A percentile compares a stretch with the other conserved stretches of the same genome.
Conservation (phyloP, 2,113 vertebrate species). For the Canis aureus region DNA sequence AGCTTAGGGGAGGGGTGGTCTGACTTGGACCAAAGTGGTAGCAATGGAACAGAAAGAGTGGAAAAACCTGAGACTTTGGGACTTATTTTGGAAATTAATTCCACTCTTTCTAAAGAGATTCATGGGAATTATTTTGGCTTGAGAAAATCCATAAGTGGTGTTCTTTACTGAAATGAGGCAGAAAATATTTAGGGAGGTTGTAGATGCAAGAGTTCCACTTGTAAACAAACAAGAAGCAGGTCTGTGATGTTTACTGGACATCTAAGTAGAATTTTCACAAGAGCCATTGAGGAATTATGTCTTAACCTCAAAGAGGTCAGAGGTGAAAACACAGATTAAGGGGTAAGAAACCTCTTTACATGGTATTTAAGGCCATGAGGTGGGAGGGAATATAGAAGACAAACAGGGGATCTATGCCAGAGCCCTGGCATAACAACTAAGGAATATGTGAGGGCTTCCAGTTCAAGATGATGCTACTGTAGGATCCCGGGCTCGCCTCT, state of each 20-base stretch:
- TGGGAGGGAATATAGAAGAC: background rate
- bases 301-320: background rate
- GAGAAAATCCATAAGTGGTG: background rate
- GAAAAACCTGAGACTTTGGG: background rate
- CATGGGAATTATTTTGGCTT: background rate
- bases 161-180: background rate
- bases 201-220: background rate
- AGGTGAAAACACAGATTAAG: background rate
- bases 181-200: background rate
- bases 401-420: background rate
- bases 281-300: background rate
- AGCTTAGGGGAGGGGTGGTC: background rate
- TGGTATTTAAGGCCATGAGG: background rate
- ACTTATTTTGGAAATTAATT: background rate
- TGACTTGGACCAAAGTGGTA: background rate
- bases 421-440: background rate
- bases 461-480: background rate
- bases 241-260: background rate
- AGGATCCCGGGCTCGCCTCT: background rate
- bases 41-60: background rate
- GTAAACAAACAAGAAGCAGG: background rate
- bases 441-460: background rate
- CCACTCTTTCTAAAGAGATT: background rate
- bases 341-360: background rate
- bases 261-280: background rate